phyloP scores from a whole-genome alignment of 2,888 invertebrate genomes.

The Julus scanicus region DNA sequence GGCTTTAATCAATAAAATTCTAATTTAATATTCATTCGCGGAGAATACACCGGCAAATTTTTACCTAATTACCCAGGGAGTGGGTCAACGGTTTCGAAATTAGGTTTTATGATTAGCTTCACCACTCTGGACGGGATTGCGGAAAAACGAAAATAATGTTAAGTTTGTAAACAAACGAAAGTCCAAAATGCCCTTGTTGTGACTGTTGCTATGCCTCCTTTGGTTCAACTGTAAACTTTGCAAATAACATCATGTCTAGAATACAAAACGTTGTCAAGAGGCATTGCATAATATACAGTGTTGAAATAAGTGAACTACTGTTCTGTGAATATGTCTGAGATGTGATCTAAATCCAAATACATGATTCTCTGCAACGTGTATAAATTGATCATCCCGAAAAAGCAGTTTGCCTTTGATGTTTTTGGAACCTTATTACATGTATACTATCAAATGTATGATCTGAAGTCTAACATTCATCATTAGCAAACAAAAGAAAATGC shows the following conservation, averaged over 20 bases:
- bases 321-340: too few species aligned
- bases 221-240: not conserved
- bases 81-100: not conserved
- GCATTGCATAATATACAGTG: too few species aligned
- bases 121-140: not conserved
- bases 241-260: not conserved
- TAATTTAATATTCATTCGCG: slow-evolving; percentile 54
- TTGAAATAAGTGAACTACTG: too few species aligned
- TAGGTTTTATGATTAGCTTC: not conserved
- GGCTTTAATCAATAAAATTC: slow-evolving; percentile 51
- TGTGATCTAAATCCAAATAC: too few species aligned
- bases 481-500: too few species aligned
- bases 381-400: too few species aligned
- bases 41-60: slow-evolving; percentile 34
- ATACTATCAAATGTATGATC: too few species aligned
- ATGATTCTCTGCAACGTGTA: too few species aligned
- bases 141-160: not conserved
- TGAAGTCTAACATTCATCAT: too few species aligned
- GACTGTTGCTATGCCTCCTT: not conserved
- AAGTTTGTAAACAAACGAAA: not conserved
- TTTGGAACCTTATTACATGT: too few species aligned
- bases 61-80: slow-evolving; percentile 23
- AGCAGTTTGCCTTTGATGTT: too few species aligned
- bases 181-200: not conserved
- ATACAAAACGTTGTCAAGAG: too few species aligned